Base-by-base conservation (phyloP, 1,140 invertebrate genomes). In the Papilio dardanus region DNA sequence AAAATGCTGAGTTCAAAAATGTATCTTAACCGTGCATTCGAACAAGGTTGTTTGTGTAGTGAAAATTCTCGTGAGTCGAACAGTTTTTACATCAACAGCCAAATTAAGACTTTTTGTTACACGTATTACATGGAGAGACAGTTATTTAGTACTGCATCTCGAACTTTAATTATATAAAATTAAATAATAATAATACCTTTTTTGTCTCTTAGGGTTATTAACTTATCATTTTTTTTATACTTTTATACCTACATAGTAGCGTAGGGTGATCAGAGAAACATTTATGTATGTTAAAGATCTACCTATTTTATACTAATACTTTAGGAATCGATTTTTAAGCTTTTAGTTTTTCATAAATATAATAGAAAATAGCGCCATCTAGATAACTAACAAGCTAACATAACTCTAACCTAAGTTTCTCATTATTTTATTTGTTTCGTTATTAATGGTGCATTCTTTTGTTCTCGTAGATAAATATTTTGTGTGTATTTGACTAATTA, bases 31-130 rank as follows among this genome's bases (percentile, higher is more conserved):
- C 10, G 10, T 58, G 24, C 50, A 62, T 28, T 62, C 12, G 24
- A 14, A 28, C 54, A 62, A 62, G 54, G 54, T 62, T 62, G 24
- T 30, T 62, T 62, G 24, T n/a, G 14, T 62, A 62, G 54, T 62
- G 54, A 30, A 62, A 62, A 62, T 28, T 62, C 24, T 30, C 54
- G 30, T 3, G 54, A 62, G 2, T 62, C 54, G 12, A 21, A 16
- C 54, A 14, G 54, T 30, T 28, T 62, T 62, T 62, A 62, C 30
- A 62, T 14, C 24, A 4, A 62, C 54, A 12, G 12, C 24, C 1
- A 5, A 62, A 21, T 58, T 19, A 12, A 3, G 54, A 28, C 10
- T 28, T 28, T 58, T 30, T 62, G 54, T 28, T 62, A 62, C 54
- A 30, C 5, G 24, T 62, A 28, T 58, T 62, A 0, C 3, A 58